These are phyloP conservation scores for Hephaestus fuliginosus DNA, from an alignment of 2,797 vertebrate species.

Conservation along the genomic window DNA sequence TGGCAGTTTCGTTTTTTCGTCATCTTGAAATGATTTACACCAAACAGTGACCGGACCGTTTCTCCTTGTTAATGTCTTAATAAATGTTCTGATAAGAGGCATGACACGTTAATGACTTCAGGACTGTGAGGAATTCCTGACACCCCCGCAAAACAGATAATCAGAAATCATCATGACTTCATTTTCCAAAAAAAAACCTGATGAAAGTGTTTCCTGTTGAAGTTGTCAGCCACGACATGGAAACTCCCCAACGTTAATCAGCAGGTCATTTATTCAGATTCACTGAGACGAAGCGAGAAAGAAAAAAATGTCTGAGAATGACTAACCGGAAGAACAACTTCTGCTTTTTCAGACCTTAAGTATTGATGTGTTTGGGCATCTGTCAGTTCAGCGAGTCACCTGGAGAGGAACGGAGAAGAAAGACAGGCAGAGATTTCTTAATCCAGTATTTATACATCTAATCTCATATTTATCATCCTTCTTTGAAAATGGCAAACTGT, in stretches of 20 bases:
- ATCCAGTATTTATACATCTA: not conserved
- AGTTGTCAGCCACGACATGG: not conserved
- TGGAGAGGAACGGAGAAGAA: conserved; percentile 9
- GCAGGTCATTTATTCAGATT: not conserved
- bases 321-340: conserved; percentile 41
- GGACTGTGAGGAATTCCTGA: not conserved
- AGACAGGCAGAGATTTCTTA: not conserved
- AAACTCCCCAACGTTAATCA: conserved; percentile 28
- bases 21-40: not conserved
- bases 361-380: rapidly evolving
- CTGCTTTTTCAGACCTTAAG: conserved; percentile 59
- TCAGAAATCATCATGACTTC: not conserved
- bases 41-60: too few species aligned
- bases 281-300: too few species aligned
- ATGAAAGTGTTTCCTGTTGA: conserved; percentile 55
- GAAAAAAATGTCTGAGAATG: conserved; percentile 15
- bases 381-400: conserved; percentile 41
- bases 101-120: not conserved
- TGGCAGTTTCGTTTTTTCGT: not conserved
- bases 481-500: conserved; percentile 42
- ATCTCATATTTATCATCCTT: not conserved
- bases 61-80: not conserved
- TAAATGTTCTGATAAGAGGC: not conserved
- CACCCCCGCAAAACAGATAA: too few species aligned
- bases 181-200: conserved; percentile 10